Conservation (phyloP, 2,113 vertebrate species). For the Apodemus speciosus region DNA sequence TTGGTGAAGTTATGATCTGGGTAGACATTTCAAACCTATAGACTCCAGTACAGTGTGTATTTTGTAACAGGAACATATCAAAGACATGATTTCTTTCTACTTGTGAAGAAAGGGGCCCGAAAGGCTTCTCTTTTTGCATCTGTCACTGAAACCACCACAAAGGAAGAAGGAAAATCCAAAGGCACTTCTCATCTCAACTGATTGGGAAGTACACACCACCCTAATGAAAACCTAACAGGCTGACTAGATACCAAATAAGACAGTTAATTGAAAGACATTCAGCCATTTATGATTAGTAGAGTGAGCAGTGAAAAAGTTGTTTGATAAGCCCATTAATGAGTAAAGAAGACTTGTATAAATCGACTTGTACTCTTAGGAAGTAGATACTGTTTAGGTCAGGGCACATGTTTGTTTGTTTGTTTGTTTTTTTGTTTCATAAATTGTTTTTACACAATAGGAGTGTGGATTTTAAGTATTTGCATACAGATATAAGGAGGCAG, state of each 20-base stretch:
- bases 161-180: background rate
- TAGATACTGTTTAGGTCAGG: background rate
- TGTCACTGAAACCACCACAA: background rate
- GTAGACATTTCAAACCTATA: background rate
- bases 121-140: background rate
- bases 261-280: slow-evolving; percentile 14
- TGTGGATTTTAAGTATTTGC: background rate
- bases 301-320: background rate
- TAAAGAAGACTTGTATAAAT: background rate
- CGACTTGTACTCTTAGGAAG: background rate
- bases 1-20: background rate
- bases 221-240: background rate
- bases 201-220: background rate
- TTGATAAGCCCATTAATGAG: slow-evolving; percentile 6
- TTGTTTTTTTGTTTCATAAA: background rate
- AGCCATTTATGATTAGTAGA: background rate
- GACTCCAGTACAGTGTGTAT: accelerated
- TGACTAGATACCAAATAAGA: background rate
- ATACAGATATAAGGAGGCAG: background rate
- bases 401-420: background rate
- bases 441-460: background rate
- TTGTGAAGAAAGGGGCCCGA: background rate
- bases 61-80: background rate
- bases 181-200: background rate
- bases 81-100: background rate